Evolutionary conservation across 2,797 vertebrate species (phyloP).

Genomic region (Cyprinella venusta): DNA sequence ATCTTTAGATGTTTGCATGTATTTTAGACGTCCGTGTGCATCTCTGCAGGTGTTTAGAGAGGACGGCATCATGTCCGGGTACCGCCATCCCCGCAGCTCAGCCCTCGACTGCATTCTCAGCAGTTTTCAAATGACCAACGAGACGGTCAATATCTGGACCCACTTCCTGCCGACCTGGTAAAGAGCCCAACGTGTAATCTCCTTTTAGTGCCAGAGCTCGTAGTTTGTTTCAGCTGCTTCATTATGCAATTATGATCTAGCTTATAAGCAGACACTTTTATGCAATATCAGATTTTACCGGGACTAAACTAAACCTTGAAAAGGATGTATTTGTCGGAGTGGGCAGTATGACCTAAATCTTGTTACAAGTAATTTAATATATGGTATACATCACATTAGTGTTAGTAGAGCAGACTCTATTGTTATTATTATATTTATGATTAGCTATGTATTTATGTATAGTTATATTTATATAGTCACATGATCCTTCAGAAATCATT

Average conservation of each 20-base stretch:
- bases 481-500: not conserved
- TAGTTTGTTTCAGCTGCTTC: not conserved
- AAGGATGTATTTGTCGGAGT: not conserved
- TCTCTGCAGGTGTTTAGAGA: conserved; percentile 85
- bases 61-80: conserved; percentile 88
- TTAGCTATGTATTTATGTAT: not conserved
- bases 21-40: not conserved
- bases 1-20: not conserved
- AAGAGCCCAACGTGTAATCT: conserved; percentile 20
- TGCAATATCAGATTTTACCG: conserved; percentile 6
- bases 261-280: not conserved
- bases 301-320: not conserved
- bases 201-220: conserved; percentile 3
- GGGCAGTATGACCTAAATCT: conserved; percentile 2
- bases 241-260: conserved; percentile 3
- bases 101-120: conserved; percentile 90
- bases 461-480: not conserved
- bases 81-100: conserved; percentile 85
- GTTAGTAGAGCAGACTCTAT: not conserved
- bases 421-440: not conserved
- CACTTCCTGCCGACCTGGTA: conserved; percentile 90
- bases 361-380: not conserved
- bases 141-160: conserved; percentile 92
- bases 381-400: not conserved
- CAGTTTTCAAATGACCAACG: conserved; percentile 91